Base-by-base conservation (phyloP, 2,797 vertebrate species). In the Siniperca obscura region DNA sequence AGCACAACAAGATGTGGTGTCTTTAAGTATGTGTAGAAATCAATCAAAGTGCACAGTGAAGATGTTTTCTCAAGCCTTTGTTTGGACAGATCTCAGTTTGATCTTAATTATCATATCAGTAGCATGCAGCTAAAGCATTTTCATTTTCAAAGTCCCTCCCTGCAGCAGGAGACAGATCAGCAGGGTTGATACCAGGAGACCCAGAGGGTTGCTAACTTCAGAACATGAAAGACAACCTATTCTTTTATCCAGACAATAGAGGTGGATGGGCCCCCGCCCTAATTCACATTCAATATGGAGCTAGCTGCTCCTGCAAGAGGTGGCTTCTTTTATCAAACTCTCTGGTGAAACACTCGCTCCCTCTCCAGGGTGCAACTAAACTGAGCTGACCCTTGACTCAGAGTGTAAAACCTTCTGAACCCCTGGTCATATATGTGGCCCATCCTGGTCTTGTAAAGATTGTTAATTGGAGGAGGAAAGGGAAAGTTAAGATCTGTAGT, bases 231-330 rank as follows among this genome's bases (percentile, higher is more conserved):
- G 81, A 76, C 79, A 69, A 80, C 9, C 62, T 74, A 77, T 81
- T 90, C 84, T 88, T 86, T 90, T 61, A 86, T 87, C 76, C 80
- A 82, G 44, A 91, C 90, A 89, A 89, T 85, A 76, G 86, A 27
- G 44, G 48, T 66, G 76, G 67, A 65, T 17, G 38, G 27, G 55
- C 74, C 76, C 36, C 70, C 59, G 9, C 74, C 80, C 78, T 87
- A 16, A 87, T 82, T 80, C 85, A 81, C 69, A 83, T 88, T 89
- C 82, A 90, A 65, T 64, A 52, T 83, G 89, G 57, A 68, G 66
- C 48, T 16, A 22, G 69, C 81, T 50, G 48, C 81, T 82, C 61
- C 79, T 74, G 79, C 56, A 80, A 55, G 69, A 76, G 62, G 75
- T 50, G 60, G 70, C 76, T 66, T 59, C 83, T 70, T 66, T 50